phyloP scores from a whole-genome alignment of 1,140 invertebrate genomes.

The Papilio aristodemus region DNA sequence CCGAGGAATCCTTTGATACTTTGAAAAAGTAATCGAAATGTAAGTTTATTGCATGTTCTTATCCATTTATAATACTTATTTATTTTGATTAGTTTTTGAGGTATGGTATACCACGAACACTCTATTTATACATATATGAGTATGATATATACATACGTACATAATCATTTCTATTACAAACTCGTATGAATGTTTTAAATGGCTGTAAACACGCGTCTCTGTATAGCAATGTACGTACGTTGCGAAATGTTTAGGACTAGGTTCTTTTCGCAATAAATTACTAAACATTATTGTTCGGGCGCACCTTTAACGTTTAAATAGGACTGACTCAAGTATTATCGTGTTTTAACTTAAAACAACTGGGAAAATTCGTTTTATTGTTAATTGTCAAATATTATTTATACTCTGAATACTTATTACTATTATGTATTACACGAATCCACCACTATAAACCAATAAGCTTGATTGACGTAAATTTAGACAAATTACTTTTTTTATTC shows the following conservation, averaged over 20 bases:
- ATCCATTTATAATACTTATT: too few relatives aligned
- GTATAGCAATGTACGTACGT: slow-evolving; percentile 33
- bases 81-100: too few relatives aligned
- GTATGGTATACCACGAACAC: too few relatives aligned
- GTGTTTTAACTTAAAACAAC: neutral
- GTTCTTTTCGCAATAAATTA: slow-evolving; percentile 44
- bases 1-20: too few relatives aligned
- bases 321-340: neutral
- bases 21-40: too few relatives aligned
- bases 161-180: neutral
- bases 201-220: slow-evolving; percentile 17
- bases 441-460: too few relatives aligned
- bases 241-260: slow-evolving; percentile 39
- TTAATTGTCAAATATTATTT: neutral
- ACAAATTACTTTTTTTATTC: too few relatives aligned
- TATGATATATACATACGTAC: neutral
- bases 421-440: too few relatives aligned
- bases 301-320: slow-evolving; percentile 41
- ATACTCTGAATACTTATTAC: neutral
- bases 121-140: too few relatives aligned
- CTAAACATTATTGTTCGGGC: slow-evolving; percentile 49
- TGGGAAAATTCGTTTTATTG: neutral
- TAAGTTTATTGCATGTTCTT: too few relatives aligned
- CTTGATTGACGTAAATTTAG: too few relatives aligned
- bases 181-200: slow-evolving; percentile 14